Conservation (phyloP, 2,113 vertebrate species). For the Morone chrysops region DNA sequence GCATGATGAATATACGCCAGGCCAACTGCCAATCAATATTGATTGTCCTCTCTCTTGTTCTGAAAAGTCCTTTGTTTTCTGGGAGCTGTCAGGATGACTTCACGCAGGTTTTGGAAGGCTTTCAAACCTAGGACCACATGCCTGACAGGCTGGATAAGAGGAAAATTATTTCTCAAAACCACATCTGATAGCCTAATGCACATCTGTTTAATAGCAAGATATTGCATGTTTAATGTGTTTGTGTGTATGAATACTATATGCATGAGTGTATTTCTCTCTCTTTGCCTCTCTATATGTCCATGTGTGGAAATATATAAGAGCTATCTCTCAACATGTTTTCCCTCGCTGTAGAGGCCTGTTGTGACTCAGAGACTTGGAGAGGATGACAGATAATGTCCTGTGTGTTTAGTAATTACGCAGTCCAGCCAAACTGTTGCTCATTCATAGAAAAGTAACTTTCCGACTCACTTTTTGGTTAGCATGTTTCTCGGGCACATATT, state of each 20-base stretch:
- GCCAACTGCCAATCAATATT: conserved; percentile 56
- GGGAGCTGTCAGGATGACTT: conserved; percentile 55
- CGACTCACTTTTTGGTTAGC: conserved; percentile 50
- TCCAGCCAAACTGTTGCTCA: conserved; percentile 60
- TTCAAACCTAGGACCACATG: conserved; percentile 55
- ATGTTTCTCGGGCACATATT: conserved; percentile 60
- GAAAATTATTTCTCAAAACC: conserved; percentile 57
- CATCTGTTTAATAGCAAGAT: conserved; percentile 59
- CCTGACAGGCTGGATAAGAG: conserved; percentile 47
- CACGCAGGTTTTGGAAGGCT: conserved; percentile 47
- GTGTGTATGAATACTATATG: conserved; percentile 23
- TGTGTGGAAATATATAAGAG: conserved; percentile 20
- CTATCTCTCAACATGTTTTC: conserved; percentile 33
- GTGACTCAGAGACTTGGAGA: conserved; percentile 67
- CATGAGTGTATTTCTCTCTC: neutral
- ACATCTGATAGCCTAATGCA: conserved; percentile 56
- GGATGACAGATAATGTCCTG: conserved; percentile 44
- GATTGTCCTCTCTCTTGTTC: conserved; percentile 48
- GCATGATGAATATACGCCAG: conserved; percentile 42
- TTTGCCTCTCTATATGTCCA: neutral
- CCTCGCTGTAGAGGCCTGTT: conserved; percentile 19
- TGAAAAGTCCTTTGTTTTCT: conserved; percentile 60
- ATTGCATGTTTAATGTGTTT: conserved; percentile 30
- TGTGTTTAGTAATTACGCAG: conserved; percentile 57
- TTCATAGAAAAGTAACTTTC: conserved; percentile 71